Evolutionary conservation across 2,797 vertebrate genomes (phyloP), one percentile per base, ranked within the genome.

Genomic region (Chromis chromis): DNA sequence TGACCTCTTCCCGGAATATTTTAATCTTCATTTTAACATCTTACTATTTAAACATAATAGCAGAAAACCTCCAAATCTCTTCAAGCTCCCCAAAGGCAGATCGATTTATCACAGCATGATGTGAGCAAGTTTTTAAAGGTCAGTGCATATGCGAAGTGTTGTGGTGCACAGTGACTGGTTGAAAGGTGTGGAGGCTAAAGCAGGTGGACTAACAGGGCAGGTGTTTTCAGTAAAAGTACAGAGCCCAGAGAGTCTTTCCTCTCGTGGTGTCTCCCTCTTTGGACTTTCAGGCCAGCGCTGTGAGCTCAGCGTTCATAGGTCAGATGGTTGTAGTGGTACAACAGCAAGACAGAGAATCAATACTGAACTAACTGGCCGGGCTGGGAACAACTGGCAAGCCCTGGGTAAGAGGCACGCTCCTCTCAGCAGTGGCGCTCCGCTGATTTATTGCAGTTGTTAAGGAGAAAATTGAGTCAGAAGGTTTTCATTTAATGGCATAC

Each of bases 381-480:
- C 68, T 76, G 80, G 80, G 70, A 89, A 87, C 77, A 74, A 82
- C 77, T 71, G 86, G 87, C 70, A 27, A 33, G 65, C 49, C 62
- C 39, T 44, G 73, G 73, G 80, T 86, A 53, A 74, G 72, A 88
- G 69, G 77, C 79, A 54, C 36, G 46, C 63, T 85, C 81, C 22
- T 53, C 84, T 80, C 86, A 70, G 82, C 46, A 36, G 68, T 81
- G 76, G 70, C n/a, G 25, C 82, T 80, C 66, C 52, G 81, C 81
- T 91, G 93, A 92, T 93, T 94, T 93, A 93, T 93, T 88, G 79
- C 62, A 48, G 80, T 83, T 86, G 88, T 92, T 92, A 88, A 79
- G 50, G 74, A 66, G 81, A 91, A 91, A 89, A 92, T 92, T 88
- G 91, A 92, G 86, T 91, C 88, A 88, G 89, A 90, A 90, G 87